A percentile compares a stretch with the other conserved stretches of the same genome.
phyloP scores from a whole-genome alignment of 2,113 vertebrate genomes.

The Leuciscus idus region DNA sequence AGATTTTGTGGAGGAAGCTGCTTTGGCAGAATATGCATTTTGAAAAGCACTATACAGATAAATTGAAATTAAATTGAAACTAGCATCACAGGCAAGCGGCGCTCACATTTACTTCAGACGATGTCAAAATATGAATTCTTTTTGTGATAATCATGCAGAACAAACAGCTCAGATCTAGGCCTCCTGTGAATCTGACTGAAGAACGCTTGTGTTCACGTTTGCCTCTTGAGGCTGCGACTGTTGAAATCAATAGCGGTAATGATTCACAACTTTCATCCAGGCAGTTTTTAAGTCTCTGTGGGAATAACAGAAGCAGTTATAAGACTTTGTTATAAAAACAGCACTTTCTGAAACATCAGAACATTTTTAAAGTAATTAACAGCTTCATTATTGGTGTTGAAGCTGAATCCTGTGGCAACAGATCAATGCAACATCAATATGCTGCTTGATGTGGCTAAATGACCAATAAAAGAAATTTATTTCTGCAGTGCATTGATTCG shows the following conservation, averaged over 20 bases:
- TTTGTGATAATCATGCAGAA: not conserved
- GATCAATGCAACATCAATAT: slow-evolving; percentile 24
- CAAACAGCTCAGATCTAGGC: not conserved
- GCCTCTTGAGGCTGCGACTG: not conserved
- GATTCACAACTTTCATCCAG: not conserved
- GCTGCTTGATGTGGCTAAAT: slow-evolving; percentile 2
- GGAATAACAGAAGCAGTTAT: not conserved
- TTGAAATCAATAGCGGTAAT: slow-evolving; percentile 18
- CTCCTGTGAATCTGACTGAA: not conserved
- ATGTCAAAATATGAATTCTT: not conserved
- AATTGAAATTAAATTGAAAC: not conserved
- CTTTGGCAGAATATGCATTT: not conserved
- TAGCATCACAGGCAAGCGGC: not conserved
- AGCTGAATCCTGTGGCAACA: not conserved
- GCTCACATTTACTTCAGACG: not conserved
- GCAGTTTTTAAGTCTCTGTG: not conserved
- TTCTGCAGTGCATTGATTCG: slow-evolving; percentile 32
- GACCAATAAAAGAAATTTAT: slow-evolving; percentile 16
- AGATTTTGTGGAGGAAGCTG: not conserved
- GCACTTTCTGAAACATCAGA: not conserved
- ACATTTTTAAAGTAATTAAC: slow-evolving; percentile 13
- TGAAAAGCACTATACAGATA: not conserved
- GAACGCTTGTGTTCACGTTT: not conserved
- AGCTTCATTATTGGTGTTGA: slow-evolving; percentile 4
- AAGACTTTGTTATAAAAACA: slow-evolving; percentile 9